Base-by-base conservation (phyloP, 1,140 invertebrate species). In the Mercenaria mercenaria region DNA sequence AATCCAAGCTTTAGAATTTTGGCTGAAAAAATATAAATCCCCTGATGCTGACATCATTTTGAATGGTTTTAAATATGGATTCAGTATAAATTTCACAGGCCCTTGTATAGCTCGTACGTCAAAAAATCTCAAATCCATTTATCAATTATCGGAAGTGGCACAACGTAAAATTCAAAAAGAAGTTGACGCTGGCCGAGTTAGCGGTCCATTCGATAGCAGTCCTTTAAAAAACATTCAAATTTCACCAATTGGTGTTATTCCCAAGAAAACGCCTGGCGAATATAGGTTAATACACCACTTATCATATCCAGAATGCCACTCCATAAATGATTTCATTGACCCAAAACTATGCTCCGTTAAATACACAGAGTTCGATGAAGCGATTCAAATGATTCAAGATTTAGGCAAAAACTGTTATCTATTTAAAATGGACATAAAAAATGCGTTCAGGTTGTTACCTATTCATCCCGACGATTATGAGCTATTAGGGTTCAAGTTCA, bases 251-350 rank as follows among this genome's bases (percentile, higher is more conserved):
- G 85, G 72, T 3, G 32, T 77, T 47, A 39, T 85, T 4, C 26
- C 26, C 11, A 81, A 81, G 34, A 81, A 61, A 26, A 37, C 50
- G 3, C 1, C 13, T 11, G n/a, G n/a, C n/a, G 61, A 34, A 67
- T 84, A 18, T 20, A 15, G 61, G 20, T 29, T 84, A 11, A 86
- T 86, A 37, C 83, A 76, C 37, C 83, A 77, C 29, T n/a, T 86
- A 20, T 74, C 67, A 26, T 86, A 56, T 29, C 72, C 72, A 1
- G n/a, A 20, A n/a, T 43, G 67, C 10, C 18, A 74, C 20, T 76
- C 67, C 4, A 29, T 86, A 0, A 86, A 86, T 43, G 67, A 86
- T 76, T 50, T n/a, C n/a, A 86, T 86, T 59, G 67, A 82, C 47
- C 76, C 59, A 41, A 34, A n/a, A 20, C 23, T 82, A 41, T 81